Base-by-base conservation (phyloP, 2,797 vertebrate species). In the Tamandua tetradactyla region DNA sequence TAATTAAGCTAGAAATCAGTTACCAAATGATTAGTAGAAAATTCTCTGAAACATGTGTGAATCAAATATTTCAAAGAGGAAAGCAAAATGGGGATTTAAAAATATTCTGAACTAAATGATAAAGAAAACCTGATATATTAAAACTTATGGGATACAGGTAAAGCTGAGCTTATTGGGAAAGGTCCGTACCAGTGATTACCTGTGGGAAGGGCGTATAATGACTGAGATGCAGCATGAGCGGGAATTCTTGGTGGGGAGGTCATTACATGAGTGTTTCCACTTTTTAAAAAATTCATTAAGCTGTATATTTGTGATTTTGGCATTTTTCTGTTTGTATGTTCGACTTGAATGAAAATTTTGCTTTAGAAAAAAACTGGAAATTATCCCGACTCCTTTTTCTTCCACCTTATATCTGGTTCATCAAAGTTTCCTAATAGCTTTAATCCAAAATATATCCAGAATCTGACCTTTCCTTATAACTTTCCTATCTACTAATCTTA, bases 31-130 rank as follows among this genome's bases (percentile, higher is more conserved):
- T 72, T 74, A 93, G 10, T 30, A 69, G 10, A 84, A 80, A 11
- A 85, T 57, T 62, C 18, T 13, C 32, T 44, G 59, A 93, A 68
- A 75, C n/a, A 87, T 91, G 47, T 79, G 69, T 74, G 95, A 91
- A 84, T 8, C 42, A 5, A 10, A n/a, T n/a, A n/a, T n/a, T n/a
- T 55, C 32, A 76, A 87, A 87, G 68, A 92, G 81, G 52, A 84
- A 91, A 47, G 85, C 18, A 75, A 49, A 75, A 6, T 35, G 12
- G 47, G 66, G 75, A 40, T 75, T 57, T 37, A 52, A 87, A 93
- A 52, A 71, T 17, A 89, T 49, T 82, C 92, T 78, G 15, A 96
- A 82, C 57, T 42, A 49, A 66, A 79, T 40, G 42, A 61, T 72
- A 59, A 83, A 75, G 47, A 88, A 94, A 86, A 49, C 27, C 49